A percentile compares a stretch with the other conserved stretches of the same genome.
phyloP scores from a whole-genome alignment of 2,888 invertebrate genomes.

The Osedax fenrisi region DNA sequence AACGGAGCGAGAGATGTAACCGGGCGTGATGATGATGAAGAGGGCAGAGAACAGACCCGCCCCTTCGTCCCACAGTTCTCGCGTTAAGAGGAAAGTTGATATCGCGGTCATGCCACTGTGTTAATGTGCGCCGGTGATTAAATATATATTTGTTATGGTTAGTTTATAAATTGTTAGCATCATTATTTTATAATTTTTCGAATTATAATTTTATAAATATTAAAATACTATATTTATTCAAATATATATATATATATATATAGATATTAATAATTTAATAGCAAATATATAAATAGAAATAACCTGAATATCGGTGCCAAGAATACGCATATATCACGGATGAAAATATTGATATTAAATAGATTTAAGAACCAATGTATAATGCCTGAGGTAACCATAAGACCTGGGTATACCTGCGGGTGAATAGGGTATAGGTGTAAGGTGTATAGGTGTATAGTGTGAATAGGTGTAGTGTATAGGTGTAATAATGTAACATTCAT shows the following conservation, averaged over 20 bases:
- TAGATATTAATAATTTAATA: too few relatives aligned
- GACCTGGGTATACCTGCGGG: conserved; percentile 74
- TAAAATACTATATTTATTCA: too few relatives aligned
- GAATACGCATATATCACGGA: conserved; percentile 95
- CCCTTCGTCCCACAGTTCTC: conserved; percentile 88
- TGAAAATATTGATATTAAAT: conserved; percentile 79
- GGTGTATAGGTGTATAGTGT: too few relatives aligned
- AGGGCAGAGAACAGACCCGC: conserved; percentile 95
- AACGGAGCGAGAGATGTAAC: conserved; percentile 94
- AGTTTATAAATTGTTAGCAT: not conserved
- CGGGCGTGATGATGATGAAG: conserved; percentile 93
- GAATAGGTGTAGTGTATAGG: too few relatives aligned
- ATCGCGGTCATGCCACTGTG: conserved; percentile 87
- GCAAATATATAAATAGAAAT: not conserved
- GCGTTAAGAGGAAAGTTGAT: conserved; percentile 89
- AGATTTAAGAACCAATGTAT: conserved; percentile 82
- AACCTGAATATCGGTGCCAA: conserved; percentile 90
- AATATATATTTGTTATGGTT: conserved; percentile 33
- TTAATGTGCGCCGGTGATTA: too few relatives aligned
- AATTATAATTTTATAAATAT: not conserved
- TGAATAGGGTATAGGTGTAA: too few relatives aligned
- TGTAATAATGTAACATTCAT: too few relatives aligned
- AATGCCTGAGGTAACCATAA: conserved; percentile 95
- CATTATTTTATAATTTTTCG: not conserved
- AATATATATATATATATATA: too few relatives aligned